phyloP scores from a whole-genome alignment of 2,797 vertebrate species.

The Clarias laeviceps region DNA sequence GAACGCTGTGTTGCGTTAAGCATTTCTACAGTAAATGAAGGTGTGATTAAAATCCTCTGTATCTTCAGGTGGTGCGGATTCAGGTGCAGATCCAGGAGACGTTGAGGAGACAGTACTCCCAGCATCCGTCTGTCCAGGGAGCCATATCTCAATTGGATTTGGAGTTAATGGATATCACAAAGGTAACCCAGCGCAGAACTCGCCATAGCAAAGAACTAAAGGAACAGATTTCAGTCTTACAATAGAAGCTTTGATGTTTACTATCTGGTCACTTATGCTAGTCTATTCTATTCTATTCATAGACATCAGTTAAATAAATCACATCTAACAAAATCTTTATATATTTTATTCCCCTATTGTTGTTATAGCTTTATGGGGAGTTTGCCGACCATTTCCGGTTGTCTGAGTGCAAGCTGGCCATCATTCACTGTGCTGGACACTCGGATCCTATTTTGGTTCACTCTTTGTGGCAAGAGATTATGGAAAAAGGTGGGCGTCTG shows the following conservation, averaged over 20 bases:
- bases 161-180: slow-evolving; percentile 96
- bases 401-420: slow-evolving; percentile 95
- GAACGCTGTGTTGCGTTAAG: not conserved
- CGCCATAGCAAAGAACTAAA: not conserved
- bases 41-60: not conserved
- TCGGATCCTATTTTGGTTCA: slow-evolving; percentile 94
- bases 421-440: slow-evolving; percentile 95
- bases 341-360: not conserved
- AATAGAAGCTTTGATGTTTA: not conserved
- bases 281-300: too few relatives aligned
- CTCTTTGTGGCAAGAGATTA: slow-evolving; percentile 95
- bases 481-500: slow-evolving; percentile 85
- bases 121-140: slow-evolving; percentile 89
- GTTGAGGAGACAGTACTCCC: slow-evolving; percentile 85
- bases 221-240: not conserved
- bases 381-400: slow-evolving; percentile 95
- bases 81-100: slow-evolving; percentile 97
- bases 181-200: slow-evolving; percentile 72
- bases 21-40: not conserved
- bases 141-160: slow-evolving; percentile 90
- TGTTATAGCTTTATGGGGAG: slow-evolving; percentile 88
- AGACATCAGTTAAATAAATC: not conserved
- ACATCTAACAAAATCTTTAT: not conserved
- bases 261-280: not conserved
- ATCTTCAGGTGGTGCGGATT: slow-evolving; percentile 88